Base-by-base conservation (phyloP, 2,888 invertebrate species). In the Anthophora plumipes region DNA sequence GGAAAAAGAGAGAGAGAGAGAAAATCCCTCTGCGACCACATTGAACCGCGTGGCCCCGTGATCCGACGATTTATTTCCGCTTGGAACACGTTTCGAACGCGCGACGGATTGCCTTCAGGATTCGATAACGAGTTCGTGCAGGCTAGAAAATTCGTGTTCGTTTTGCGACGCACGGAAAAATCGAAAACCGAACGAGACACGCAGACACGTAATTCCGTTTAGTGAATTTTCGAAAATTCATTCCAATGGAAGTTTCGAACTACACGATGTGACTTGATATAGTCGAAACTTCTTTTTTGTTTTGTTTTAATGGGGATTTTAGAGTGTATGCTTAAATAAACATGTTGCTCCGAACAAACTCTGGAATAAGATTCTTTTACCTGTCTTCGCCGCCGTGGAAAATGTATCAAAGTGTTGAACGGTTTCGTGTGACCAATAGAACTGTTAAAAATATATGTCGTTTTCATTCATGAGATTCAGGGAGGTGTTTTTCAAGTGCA, bases 61-160 rank as follows among this genome's bases (percentile, higher is more conserved):
- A 79, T 68, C 75, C 76, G 69, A 48, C 76, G 73, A 77, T 77
- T 77, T 69, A 81, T 73, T 66, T 67, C 75, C 61, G 64, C 22
- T 37, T 54, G 60, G 31, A 52, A 67, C 60, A 25, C 71, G 60
- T 48, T 75, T 52, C 70, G 25, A 57, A n/a, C 67, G 20, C 59
- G 57, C 67, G 63, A 76, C 25, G 48, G 60, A 76, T 78, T 57
- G 77, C 63, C 25, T 37, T 60, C 60, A 50, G 66, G 50, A 60
- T 48, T 66, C 46, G 20, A 48, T 48, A 67, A 74, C 55, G n/a
- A 39, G 63, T 60, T 78, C n/a, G n/a, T 63, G 41, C 22, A n/a
- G 11, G 4, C 12, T 17, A 20, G 31, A n/a, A 46, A 17, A 59
- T 50, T 22, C 11, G 1, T 14, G 46, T 17, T 11, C 12, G 20